Evolutionary conservation across 2,113 vertebrate species (phyloP), one percentile per base, ranked within the genome.

Genomic region (Scomber japonicus): DNA sequence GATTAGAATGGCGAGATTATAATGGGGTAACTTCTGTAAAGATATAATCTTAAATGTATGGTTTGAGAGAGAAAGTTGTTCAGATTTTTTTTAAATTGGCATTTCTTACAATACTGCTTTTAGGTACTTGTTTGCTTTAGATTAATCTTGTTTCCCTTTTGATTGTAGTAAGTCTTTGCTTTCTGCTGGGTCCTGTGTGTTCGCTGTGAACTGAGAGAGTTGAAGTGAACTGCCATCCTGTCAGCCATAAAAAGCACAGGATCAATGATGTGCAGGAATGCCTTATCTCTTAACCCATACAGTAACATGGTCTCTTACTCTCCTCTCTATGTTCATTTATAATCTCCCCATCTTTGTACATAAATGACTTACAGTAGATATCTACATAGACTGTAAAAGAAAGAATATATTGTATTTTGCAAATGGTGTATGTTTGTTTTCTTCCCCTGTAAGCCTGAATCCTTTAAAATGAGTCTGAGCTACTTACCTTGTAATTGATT

Each of bases 321-420:
- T 75, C 62, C 56, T 44, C 21, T 83, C 57, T 62, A 75, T 68
- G 46, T 89, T 87, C 57, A 74, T 55, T 71, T 70, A 65, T 70
- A 61, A 81, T 81, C 57, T 63, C 56, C 71, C 68, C 81, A 83
- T 89, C 78, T 30, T 49, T 94, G 92, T 95, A 93, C 79, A 94
- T 88, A 92, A 83, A 80, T 46, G 17, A 90, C 83, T 86, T 88
- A 78, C 65, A 80, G 67, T 84, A 90, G 82, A 83, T 79, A 73
- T 81, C 87, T 60, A 62, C 78, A 86, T 88, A 88, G 81, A 86
- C 80, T 89, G 74, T 89, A 86, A 88, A 90, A 82, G 75, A 89
- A 89, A 78, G 70, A 91, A 86, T 80, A 89, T 91, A 78, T 90
- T 93, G 91, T 93, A 89, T 94, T 94, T 94, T 93, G 91, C 89